Percentiles rank a stretch among this genome's conserved stretches.
phyloP scores from a whole-genome alignment of 2,888 invertebrate species.

The Xylophagus ater region DNA sequence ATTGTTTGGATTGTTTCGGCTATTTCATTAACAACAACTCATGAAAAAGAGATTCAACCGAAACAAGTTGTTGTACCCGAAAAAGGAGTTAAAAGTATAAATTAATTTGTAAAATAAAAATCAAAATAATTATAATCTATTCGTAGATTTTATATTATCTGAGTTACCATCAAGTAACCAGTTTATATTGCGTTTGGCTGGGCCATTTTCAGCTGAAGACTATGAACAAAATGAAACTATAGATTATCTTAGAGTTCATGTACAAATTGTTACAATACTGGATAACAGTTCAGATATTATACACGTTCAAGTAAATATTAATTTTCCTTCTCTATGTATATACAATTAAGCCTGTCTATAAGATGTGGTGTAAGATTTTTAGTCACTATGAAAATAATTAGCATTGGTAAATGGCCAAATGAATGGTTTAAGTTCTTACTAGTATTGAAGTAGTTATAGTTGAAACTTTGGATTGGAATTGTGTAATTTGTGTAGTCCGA shows the following conservation, averaged over 20 bases:
- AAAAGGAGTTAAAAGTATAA: conserved; percentile 28
- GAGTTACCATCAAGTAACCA: conserved; percentile 29
- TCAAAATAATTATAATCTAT: conserved; percentile 6
- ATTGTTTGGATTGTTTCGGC: conserved; percentile 32
- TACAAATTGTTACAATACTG: not conserved
- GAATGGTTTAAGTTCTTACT: not conserved
- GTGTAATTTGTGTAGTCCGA: not conserved
- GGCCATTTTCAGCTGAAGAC: conserved; percentile 41
- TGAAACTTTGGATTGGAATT: not conserved
- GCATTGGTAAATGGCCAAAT: not conserved
- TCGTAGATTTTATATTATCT: conserved; percentile 24
- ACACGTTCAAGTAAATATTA: too few species aligned
- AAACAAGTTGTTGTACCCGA: conserved; percentile 32
- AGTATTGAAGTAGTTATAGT: conserved; percentile 1
- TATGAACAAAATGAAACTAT: conserved; percentile 1
- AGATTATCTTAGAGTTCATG: conserved; percentile 8
- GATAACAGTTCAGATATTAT: too few species aligned
- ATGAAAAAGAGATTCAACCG: conserved; percentile 32
- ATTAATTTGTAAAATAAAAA: conserved; percentile 13
- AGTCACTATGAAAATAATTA: conserved; percentile 7
- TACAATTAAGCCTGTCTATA: too few species aligned
- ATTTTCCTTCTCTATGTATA: too few species aligned
- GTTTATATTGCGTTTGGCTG: conserved; percentile 41
- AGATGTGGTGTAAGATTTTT: not conserved
- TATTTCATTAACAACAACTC: conserved; percentile 27